Conservation (phyloP, 2,113 vertebrate species). For the Calidris pugnax region DNA sequence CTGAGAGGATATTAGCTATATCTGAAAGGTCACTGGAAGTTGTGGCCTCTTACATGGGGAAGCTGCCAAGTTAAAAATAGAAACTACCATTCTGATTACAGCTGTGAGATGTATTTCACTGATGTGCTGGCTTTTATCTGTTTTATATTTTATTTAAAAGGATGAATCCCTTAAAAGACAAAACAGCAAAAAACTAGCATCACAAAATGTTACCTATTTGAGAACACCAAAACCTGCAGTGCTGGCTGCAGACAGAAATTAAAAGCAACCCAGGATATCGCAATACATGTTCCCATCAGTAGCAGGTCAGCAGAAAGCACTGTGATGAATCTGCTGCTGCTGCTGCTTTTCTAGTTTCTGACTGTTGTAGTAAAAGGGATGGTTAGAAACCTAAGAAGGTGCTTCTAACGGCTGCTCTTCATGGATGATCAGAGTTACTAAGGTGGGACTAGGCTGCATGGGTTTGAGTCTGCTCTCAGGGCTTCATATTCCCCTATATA, state of each 20-base stretch:
- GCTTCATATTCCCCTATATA: background rate
- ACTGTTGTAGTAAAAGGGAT: background rate
- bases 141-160: slow-evolving; percentile 48
- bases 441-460: background rate
- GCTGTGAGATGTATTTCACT: slow-evolving; percentile 47
- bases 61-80: slow-evolving; percentile 69
- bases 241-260: background rate
- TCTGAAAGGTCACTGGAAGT: slow-evolving; percentile 59
- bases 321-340: slow-evolving; percentile 11
- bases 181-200: background rate
- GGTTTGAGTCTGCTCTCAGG: background rate
- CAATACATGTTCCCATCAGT: background rate
- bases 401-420: background rate
- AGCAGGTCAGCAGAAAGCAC: slow-evolving; percentile 7
- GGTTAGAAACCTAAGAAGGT: background rate
- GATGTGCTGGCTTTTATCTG: slow-evolving; percentile 32
- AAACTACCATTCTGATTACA: slow-evolving; percentile 47
- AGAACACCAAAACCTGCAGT: background rate
- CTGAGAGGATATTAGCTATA: background rate
- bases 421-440: background rate
- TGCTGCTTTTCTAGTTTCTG: background rate
- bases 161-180: background rate
- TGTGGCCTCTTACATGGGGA: slow-evolving; percentile 34
- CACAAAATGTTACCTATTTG: background rate
- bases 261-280: background rate